Evolutionary conservation across 2,113 vertebrate genomes (phyloP), one percentile per base, ranked within the genome.

Genomic region (Gymnocephalus cernua): DNA sequence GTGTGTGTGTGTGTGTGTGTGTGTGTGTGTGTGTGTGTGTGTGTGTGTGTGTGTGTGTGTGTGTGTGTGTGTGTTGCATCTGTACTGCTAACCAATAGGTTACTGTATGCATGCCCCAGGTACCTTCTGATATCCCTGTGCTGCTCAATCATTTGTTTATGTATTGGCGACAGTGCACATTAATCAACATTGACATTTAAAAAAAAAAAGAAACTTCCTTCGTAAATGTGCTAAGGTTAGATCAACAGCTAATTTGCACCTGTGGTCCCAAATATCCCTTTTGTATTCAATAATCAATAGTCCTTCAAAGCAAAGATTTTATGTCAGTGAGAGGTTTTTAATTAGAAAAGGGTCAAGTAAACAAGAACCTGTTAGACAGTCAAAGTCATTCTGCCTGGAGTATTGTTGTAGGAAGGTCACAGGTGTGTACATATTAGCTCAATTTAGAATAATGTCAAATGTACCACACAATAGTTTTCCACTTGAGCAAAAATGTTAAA

Each of bases 301-400:
- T 88, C 76, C 67, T 80, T 80, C 51, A 82, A 81, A 85, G 74
- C 71, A 85, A 85, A 80, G 73, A 88, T 93, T 85, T 85, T 63
- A 80, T 74, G 51, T 86, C 79, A 83, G 83, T 77, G 19, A 41
- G n/a, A 79, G 2, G 2, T 16, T 76, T 68, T 77, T 77, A 63
- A 79, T 83, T 57, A 51, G 38, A 54, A 76, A 75, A 50, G 23
- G 47, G n/a, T 64, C 16, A 45, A 65, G 19, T 25, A 45, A 14
- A 57, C 11, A 63, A 21, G 5, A 79, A 51, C 44, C 6, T 5
- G 4, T 3, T 23, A 58, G 54, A 35, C 29, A 14, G 66, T 61
- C 51, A 44, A 71, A 48, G 48, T 29, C 4, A 27, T 32, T 44
- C 12, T 73, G 45, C 19, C 27, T 32, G 50, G 3, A 32, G 68